Evolutionary conservation across 2,113 vertebrate species (phyloP), one percentile per base, ranked within the genome.

Genomic region (Sinocyclocheilus grahami): DNA sequence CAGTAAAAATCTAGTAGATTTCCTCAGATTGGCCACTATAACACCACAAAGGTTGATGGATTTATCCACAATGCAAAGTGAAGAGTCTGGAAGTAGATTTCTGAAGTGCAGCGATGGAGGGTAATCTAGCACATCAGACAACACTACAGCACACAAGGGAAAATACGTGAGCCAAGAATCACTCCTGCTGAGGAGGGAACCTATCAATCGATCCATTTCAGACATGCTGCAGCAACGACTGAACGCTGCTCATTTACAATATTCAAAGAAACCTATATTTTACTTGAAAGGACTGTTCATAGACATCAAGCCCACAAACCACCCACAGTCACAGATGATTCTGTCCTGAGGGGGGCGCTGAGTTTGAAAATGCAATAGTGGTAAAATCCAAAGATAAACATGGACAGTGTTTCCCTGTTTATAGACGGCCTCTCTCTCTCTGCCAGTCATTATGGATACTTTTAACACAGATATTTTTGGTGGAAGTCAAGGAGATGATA

Each of bases 371-470:
- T 5, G 62, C 8, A 22, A 46, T 24, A 69, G 5, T n/a, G 27
- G 48, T 86, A n/a, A 24, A 75, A 80, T 67, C 12, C 3, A 18
- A 27, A 22, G 53, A 30, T 82, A 89, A 82, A 82, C 46, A 78
- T 71, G 84, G 77, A 33, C 14, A 5, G 75, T 42, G 10, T 30
- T 87, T 51, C 10, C 82, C 82, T 80, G 82, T 72, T 85, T 87
- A 87, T 87, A 87, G 80, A 58, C 46, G 7, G 8, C 37, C 14
- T 24, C 16, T 63, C 71, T 55, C 71, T 55, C 55, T 30, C 60
- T 89, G 82, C 62, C 83, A 87, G 72, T 75, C 88, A 87, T 85
- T 82, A 82, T 87, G 78, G 78, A 85, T 89, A 60, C 81, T 76
- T 87, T 82, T 85, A 87, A 67, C 72, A 12, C 75, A 24, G 88